Percentiles rank a stretch among this genome's conserved stretches.
phyloP scores from a whole-genome alignment of 1,140 invertebrate species.

The Anadara kagoshimensis region DNA sequence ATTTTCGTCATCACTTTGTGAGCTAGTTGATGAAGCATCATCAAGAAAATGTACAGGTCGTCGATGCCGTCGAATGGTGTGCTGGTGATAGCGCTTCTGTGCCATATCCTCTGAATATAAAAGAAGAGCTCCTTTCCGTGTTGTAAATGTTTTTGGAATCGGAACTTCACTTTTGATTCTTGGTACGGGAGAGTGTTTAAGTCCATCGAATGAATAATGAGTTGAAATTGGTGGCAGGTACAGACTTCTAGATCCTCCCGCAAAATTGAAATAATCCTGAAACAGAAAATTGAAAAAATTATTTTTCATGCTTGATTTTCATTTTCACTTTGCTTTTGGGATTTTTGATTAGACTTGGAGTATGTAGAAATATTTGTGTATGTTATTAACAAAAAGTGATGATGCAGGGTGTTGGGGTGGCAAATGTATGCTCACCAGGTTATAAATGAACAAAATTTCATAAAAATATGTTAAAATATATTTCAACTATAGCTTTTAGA shows the following conservation, averaged over 20 bases:
- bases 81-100: slow-evolving; percentile 32
- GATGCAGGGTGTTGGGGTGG: no score
- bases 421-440: no score
- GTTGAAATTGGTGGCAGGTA: slow-evolving; percentile 53
- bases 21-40: slow-evolving; percentile 13
- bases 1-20: slow-evolving; percentile 34
- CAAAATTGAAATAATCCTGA: slow-evolving; percentile 72
- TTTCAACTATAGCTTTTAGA: no score
- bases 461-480: no score
- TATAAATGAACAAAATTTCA: no score
- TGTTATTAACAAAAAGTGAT: no score
- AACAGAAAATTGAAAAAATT: slow-evolving; percentile 29
- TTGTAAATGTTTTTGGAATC: slow-evolving; percentile 73
- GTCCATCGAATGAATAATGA: slow-evolving; percentile 27
- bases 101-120: slow-evolving; percentile 73
- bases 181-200: background rate
- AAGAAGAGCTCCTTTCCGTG: slow-evolving; percentile 71
- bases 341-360: no score
- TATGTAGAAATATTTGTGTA: no score
- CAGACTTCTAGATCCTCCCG: slow-evolving; percentile 46
- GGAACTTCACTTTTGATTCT: background rate
- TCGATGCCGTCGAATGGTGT: slow-evolving; percentile 11
- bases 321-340: no score
- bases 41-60: slow-evolving; percentile 9
- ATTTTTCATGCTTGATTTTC: no score